Base-by-base conservation (phyloP, 2,113 vertebrate species). In the Lonchura striata region DNA sequence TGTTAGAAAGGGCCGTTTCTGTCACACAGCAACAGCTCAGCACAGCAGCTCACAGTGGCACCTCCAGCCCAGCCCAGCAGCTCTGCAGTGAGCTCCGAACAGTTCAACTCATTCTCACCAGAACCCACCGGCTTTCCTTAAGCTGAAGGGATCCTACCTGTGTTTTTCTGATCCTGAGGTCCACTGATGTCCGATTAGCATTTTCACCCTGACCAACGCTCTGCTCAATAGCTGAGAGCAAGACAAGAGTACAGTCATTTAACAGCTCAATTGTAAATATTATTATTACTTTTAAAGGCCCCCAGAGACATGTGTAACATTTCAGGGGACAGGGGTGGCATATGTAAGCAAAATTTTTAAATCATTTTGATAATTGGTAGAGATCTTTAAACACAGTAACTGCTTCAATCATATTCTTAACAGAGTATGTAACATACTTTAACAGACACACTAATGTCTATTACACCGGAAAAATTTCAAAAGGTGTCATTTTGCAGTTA, bases 151-250 rank as follows among this genome's bases (percentile, higher is more conserved):
- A 52, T 17, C 98, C 74, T 72, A 99, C 99, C 99, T 99, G 99
- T 47, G 98, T 99, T 97, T 98, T 99, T n/a, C 99, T 99, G 95
- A 99, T 99, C 92, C 99, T 98, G 59, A 98, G 96, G 88, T 99
- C 98, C 59, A 99, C 98, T 3, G 99, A 99, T 1, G 98, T 95
- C 50, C 98, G 96, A 94, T 97, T 98, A 0, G 93, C 95, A 13
- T 89, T 97, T 11, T 99, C 99, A 2, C 99, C 98, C 89, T 98
- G 98, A 39, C 97, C 98, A 82, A 99, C 97, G 27, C 93, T 99
- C 77, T 99, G 99, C 86, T 99, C 98, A 79, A 99, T 99, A 64
- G 98, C 99, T 99, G 46, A 11, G 50, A 87, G 59, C 25, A 88
- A 56, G 14, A 85, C 30, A 81, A 82, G 13, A 77, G 82, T 0